Conservation (phyloP, 2,113 vertebrate species). For the Pollimyrus isidori region DNA sequence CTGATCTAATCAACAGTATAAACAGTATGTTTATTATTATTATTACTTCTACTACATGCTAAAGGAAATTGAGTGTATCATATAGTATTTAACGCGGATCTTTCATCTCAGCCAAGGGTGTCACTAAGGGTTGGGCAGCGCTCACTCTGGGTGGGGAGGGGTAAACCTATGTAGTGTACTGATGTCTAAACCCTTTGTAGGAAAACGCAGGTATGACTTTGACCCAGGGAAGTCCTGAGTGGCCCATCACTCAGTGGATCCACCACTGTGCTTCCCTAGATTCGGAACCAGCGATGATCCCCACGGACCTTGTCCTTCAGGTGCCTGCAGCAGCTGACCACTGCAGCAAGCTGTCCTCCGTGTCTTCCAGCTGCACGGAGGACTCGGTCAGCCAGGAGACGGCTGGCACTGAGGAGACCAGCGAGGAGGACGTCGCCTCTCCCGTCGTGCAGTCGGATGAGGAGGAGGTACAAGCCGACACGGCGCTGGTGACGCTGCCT, state of each 20-base stretch:
- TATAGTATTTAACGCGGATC: background rate
- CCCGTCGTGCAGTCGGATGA: constrained; percentile 80
- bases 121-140: background rate
- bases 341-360: constrained; percentile 42
- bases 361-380: constrained; percentile 49
- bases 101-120: background rate
- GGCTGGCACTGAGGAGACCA: constrained; percentile 37
- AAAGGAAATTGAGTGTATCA: background rate
- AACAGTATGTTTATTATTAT: background rate
- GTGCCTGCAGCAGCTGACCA: constrained; percentile 53
- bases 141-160: background rate
- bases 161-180: background rate
- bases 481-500: constrained; percentile 54
- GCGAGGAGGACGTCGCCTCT: constrained; percentile 53
- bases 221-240: background rate
- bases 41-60: background rate
- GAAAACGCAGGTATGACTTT: background rate
- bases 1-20: background rate
- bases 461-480: constrained; percentile 82
- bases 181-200: background rate
- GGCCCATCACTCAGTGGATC: background rate
- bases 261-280: constrained; percentile 41
- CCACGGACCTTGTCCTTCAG: constrained; percentile 59
- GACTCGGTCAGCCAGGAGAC: constrained; percentile 43
- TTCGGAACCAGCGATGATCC: constrained; percentile 50